These are phyloP conservation scores for Orchestia grillus DNA, from an alignment of 1,140 invertebrate genomes.

Conservation along the genomic window DNA sequence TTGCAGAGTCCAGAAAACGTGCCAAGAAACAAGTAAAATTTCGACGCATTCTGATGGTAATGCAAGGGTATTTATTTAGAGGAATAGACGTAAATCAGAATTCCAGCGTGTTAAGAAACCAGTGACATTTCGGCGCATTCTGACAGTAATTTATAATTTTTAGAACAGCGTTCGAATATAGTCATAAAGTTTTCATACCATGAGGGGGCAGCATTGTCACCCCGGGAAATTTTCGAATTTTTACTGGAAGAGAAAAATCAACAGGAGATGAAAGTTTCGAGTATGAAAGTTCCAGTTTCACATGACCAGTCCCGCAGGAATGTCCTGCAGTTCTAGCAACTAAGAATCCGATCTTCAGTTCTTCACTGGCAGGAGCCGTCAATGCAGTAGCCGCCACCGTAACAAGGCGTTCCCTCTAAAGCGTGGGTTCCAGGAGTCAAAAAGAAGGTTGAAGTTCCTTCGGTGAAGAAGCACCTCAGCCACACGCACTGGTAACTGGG, in stretches of 20 bases:
- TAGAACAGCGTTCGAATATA: no score
- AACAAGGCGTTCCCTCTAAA: background rate
- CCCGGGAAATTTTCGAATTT: no score
- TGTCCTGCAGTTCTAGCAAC: background rate
- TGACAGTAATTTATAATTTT: no score
- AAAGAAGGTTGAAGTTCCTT: background rate
- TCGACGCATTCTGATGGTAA: no score
- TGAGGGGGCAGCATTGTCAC: background rate
- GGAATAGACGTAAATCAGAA: no score
- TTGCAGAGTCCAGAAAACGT: no score
- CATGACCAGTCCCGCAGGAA: background rate
- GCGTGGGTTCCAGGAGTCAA: background rate
- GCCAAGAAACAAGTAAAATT: no score
- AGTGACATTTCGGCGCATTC: no score
- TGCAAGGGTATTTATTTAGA: no score
- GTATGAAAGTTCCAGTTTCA: background rate
- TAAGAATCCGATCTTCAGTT: background rate
- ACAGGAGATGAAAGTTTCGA: background rate
- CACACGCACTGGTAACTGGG: background rate
- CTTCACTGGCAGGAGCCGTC: conserved; percentile 18
- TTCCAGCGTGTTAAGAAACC: no score
- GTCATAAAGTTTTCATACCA: no score
- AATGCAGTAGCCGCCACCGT: background rate
- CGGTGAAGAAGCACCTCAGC: background rate
- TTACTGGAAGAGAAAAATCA: no score